These are phyloP conservation scores for Drosophila erecta DNA, from an alignment of 1,140 invertebrate species.

Conservation along the genomic window DNA sequence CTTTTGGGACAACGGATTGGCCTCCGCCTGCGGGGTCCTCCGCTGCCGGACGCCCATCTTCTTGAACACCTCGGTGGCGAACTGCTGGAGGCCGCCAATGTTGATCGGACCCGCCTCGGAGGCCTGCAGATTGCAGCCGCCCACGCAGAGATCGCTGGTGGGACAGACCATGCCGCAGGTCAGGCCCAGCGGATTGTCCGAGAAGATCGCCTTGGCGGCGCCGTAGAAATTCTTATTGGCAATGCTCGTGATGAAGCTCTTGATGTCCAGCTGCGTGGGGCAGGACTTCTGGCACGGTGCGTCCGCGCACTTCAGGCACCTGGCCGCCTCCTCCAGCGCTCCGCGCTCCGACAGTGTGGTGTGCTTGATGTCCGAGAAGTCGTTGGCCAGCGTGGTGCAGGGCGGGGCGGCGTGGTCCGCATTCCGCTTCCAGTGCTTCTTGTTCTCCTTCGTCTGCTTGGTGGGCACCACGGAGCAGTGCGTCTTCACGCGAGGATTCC, in stretches of 20 bases:
- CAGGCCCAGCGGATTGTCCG: constrained; percentile 97
- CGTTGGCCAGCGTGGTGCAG: constrained; percentile 92
- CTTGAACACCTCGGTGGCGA: constrained; percentile 97
- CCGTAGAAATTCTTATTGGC: constrained; percentile 99
- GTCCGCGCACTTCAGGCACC: constrained; percentile 98
- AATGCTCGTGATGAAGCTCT: constrained; percentile 98
- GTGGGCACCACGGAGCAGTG: constrained; percentile 93
- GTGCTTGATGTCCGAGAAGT: constrained; percentile 99
- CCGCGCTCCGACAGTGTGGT: constrained; percentile 98
- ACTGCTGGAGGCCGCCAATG: constrained; percentile 99
- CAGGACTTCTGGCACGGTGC: constrained; percentile 99
- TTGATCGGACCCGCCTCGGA: constrained; percentile 99
- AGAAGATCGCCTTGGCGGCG: constrained; percentile 97
- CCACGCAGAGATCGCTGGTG: constrained; percentile 98
- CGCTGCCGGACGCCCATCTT: constrained; percentile 96
- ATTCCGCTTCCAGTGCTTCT: constrained; percentile 98
- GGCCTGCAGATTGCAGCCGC: constrained; percentile 97
- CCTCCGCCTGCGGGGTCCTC: constrained; percentile 88
- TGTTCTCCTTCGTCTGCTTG: constrained; percentile 92
- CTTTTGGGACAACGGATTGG: constrained; percentile 88
- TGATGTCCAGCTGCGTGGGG: constrained; percentile 98
- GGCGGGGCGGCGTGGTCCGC: constrained; percentile 88
- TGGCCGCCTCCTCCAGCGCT: constrained; percentile 94
- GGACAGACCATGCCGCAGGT: constrained; percentile 99
- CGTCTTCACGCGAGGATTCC: constrained; percentile 93